A percentile compares a stretch with the other conserved stretches of the same genome.
Evolutionary conservation across 2,797 vertebrate genomes (phyloP).

Genomic region (Coccyzus lansbergi): DNA sequence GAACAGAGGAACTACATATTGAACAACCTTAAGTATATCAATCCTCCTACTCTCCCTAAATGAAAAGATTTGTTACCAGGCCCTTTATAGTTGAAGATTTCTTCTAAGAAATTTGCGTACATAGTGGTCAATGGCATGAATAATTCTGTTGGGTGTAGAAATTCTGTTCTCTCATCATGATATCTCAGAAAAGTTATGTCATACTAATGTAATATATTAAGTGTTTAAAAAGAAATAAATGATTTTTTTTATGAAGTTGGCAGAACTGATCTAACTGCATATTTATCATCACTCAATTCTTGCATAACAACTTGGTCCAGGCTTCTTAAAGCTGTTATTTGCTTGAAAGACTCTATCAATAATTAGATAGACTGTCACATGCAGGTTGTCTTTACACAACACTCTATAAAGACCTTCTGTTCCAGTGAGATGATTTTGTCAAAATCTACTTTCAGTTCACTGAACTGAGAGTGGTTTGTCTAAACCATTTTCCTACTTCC

Average conservation of each 20-base stretch:
- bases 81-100: background rate
- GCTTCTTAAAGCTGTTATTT: conserved; percentile 36
- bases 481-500: conserved; percentile 24
- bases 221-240: background rate
- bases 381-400: conserved; percentile 14
- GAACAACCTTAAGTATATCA: background rate
- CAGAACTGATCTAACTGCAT: background rate
- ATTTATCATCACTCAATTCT: background rate
- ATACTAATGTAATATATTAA: background rate
- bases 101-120: background rate
- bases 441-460: conserved; percentile 46
- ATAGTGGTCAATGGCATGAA: background rate
- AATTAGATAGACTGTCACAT: background rate
- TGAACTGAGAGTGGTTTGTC: conserved; percentile 47
- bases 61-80: background rate
- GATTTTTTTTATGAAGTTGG: background rate
- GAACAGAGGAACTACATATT: background rate
- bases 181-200: background rate
- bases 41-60: background rate
- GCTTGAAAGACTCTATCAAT: conserved; percentile 30
- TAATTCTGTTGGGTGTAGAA: background rate
- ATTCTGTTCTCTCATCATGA: background rate
- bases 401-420: background rate
- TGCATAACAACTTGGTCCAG: conserved; percentile 37
- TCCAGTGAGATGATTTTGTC: conserved; percentile 5